Evolutionary conservation across 2,888 invertebrate species (phyloP).

Genomic region (Eupeodes latifasciatus): DNA sequence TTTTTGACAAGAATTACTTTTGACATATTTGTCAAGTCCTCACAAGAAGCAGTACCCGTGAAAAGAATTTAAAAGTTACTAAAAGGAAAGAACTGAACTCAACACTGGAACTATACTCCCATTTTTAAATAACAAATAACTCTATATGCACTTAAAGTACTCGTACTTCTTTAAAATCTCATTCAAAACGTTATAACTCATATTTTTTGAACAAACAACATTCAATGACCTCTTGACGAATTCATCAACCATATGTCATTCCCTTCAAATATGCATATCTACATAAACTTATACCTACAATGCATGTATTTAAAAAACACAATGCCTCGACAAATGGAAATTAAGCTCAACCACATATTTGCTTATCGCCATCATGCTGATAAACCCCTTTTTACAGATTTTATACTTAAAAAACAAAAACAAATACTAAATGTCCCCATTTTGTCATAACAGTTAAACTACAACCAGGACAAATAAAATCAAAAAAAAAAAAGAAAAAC

Average conservation of each 20-base stretch:
- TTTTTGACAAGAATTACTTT: no score
- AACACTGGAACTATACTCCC: no score
- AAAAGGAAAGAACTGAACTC: no score
- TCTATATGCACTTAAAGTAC: no score
- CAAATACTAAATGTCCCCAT: constrained; percentile 33
- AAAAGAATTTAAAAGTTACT: no score
- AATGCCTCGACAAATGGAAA: constrained; percentile 10
- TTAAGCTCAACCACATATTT: constrained; percentile 13
- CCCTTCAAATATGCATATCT: background rate
- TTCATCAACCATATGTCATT: constrained; percentile 23
- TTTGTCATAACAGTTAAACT: constrained; percentile 36
- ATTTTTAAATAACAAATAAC: no score
- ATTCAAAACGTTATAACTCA: background rate
- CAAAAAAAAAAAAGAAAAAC: constrained; percentile 23
- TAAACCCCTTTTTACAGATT: background rate
- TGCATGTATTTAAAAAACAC: background rate
- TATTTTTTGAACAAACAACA: background rate
- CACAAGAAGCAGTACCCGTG: no score
- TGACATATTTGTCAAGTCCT: no score
- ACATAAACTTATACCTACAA: background rate
- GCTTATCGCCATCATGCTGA: constrained; percentile 15
- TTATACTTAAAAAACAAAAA: background rate
- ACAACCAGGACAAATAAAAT: constrained; percentile 31
- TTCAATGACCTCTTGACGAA: constrained; percentile 17
- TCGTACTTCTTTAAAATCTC: background rate